A percentile compares a stretch with the other conserved stretches of the same genome.
phyloP scores from a whole-genome alignment of 2,888 invertebrate genomes.

The Agrochola circellaris region DNA sequence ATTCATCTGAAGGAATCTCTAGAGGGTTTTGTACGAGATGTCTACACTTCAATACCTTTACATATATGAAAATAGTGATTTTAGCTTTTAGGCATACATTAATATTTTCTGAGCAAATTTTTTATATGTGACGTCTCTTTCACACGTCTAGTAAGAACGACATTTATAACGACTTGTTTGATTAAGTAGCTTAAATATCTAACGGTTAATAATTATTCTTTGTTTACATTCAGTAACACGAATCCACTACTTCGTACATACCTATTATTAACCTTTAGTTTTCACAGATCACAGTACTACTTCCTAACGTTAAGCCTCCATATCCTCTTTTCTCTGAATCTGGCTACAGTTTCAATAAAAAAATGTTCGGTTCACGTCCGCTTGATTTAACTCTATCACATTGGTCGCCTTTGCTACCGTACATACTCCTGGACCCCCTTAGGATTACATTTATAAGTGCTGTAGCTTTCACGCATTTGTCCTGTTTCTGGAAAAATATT shows the following conservation, averaged over 20 bases:
- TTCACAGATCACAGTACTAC: too few relatives aligned
- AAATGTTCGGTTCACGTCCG: slow-evolving; percentile 29
- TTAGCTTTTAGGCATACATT: background rate
- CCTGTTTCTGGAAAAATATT: background rate
- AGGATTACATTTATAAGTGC: slow-evolving; percentile 27
- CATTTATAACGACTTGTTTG: too few relatives aligned
- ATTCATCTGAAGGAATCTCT: background rate
- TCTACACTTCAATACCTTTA: slow-evolving; percentile 17
- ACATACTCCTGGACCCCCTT: slow-evolving; percentile 31
- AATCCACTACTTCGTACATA: too few relatives aligned
- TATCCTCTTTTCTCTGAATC: background rate
- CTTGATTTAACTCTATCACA: slow-evolving; percentile 70
- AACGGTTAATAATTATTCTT: too few relatives aligned
- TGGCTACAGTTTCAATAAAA: slow-evolving; percentile 43
- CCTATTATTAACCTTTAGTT: too few relatives aligned
- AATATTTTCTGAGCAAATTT: too few relatives aligned
- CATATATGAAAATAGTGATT: background rate
- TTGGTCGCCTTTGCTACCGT: slow-evolving; percentile 57
- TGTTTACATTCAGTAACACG: too few relatives aligned
- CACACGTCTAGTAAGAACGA: too few relatives aligned
- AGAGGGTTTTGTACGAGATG: too few relatives aligned
- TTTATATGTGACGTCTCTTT: too few relatives aligned
- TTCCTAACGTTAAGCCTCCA: too few relatives aligned
- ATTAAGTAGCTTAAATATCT: too few relatives aligned
- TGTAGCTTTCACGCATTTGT: background rate